These are phyloP conservation scores for Cricetomys ansorgei DNA, from an alignment of 2,113 vertebrate species.

Conservation along the genomic window DNA sequence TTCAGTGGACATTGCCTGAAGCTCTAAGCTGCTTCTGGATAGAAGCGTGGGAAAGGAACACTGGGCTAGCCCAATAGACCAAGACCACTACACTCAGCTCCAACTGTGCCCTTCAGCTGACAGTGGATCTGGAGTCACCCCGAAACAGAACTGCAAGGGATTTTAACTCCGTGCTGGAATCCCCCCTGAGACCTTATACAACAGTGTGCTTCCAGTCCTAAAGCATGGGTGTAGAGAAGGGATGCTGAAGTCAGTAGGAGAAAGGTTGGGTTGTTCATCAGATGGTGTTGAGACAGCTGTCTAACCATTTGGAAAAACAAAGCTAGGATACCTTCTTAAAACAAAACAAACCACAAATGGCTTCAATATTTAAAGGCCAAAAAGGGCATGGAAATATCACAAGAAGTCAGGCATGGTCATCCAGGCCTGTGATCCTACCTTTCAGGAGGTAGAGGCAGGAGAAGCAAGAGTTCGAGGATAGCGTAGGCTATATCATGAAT, in stretches of 20 bases:
- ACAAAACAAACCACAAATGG: conserved; percentile 55
- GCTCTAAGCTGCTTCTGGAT: background rate
- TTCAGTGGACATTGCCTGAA: background rate
- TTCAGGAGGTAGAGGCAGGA: background rate
- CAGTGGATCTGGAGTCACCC: background rate
- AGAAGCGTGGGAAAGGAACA: background rate
- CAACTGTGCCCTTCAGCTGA: background rate
- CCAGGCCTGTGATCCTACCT: background rate
- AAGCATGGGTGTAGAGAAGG: background rate
- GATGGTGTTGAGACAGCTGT: conserved; percentile 54
- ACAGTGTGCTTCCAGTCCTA: background rate
- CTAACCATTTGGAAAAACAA: conserved; percentile 58
- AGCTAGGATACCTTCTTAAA: conserved; percentile 52
- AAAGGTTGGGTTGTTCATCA: background rate
- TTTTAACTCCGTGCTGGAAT: background rate
- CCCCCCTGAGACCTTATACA: background rate
- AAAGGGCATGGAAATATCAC: background rate
- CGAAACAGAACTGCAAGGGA: background rate
- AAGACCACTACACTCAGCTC: background rate
- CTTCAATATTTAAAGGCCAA: conserved; percentile 46
- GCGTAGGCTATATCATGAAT: background rate
- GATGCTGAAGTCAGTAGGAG: background rate
- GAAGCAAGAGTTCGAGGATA: background rate
- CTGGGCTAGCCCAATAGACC: background rate
- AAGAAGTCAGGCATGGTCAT: background rate